Evolutionary conservation across 2,797 vertebrate species (phyloP), one percentile per base, ranked within the genome.

Genomic region (Micrastur ruficollis): DNA sequence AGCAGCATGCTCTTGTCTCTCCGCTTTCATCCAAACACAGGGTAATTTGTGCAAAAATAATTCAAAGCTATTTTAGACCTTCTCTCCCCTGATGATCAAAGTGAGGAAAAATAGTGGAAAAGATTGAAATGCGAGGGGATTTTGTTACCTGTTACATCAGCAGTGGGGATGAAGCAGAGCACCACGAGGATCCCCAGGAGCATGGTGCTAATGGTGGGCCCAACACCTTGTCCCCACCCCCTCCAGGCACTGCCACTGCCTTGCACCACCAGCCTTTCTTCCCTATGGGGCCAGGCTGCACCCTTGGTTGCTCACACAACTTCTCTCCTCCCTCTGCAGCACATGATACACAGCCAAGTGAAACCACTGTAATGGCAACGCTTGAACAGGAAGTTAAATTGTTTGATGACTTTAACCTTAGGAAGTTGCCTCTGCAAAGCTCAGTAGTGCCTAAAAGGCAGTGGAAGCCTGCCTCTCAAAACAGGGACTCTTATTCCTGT

Each of bases 121-220:
- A 44, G 68, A 81, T 53, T 66, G 53, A 95, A 87, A 93, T 34
- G 19, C 3, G 8, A 9, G 14, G 49, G 32, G 2, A 0, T 5
- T 19, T 74, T 71, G n/a, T 98, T 98, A 98, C 98, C 98, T 98
- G 95, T 92, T 89, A 89, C 91, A 95, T 97, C 95, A 94, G 96
- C 89, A 34, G 95, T 55, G 14, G 95, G 97, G 90, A 98, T 96
- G 95, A 98, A 95, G 95, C 86, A 96, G 96, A 98, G 91, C 88
- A 91, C 93, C 93, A 97, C 79, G 91, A 98, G 81, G 91, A 98
- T 95, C 95, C 91, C 79, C 81, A 96, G 76, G 42, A 97, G 86
- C 98, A 98, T 98, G 72, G 93, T 93, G 76, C 88, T 66, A 58
- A 67, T 6, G 93, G 90, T 84, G 92, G 96, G 85, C 74, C 59